These are phyloP conservation scores for Noturus placidus DNA, from an alignment of 2,113 vertebrate genomes.

Conservation along the genomic window DNA sequence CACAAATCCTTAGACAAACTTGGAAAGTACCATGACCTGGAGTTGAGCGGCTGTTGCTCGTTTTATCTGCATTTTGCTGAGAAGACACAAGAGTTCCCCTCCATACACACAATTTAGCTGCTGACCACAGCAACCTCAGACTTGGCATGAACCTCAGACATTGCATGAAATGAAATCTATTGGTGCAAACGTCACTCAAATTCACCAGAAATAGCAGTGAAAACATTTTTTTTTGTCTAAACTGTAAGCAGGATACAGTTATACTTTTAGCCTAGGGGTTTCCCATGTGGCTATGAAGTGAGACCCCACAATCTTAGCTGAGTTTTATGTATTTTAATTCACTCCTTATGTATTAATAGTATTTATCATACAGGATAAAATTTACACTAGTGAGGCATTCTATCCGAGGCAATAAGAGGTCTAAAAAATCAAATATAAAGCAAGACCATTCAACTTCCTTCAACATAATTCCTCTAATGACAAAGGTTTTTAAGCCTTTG, in stretches of 20 bases:
- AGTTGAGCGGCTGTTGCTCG: slow-evolving; percentile 8
- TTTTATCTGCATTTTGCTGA: slow-evolving; percentile 47
- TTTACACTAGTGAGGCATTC: neutral
- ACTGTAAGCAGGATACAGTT: slow-evolving; percentile 8
- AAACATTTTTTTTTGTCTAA: slow-evolving; percentile 19
- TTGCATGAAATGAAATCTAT: slow-evolving; percentile 29
- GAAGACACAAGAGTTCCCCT: slow-evolving; percentile 47
- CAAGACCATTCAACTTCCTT: slow-evolving; percentile 22
- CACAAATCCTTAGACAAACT: slow-evolving; percentile 24
- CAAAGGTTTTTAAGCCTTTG: neutral
- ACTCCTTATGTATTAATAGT: neutral
- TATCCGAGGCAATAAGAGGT: neutral
- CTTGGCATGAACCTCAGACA: slow-evolving; percentile 16
- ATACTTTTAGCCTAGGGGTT: slow-evolving; percentile 14
- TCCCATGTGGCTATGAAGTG: neutral
- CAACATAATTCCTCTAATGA: neutral
- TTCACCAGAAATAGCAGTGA: slow-evolving; percentile 30
- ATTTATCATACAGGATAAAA: neutral
- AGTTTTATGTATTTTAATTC: neutral
- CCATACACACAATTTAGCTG: neutral
- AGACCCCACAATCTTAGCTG: slow-evolving; percentile 10
- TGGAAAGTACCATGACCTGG: slow-evolving; percentile 53
- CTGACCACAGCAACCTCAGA: slow-evolving; percentile 35
- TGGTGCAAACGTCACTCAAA: neutral
- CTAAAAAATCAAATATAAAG: slow-evolving; percentile 9